phyloP scores from a whole-genome alignment of 1,140 invertebrate genomes.

The Apocrypta bakeri region DNA sequence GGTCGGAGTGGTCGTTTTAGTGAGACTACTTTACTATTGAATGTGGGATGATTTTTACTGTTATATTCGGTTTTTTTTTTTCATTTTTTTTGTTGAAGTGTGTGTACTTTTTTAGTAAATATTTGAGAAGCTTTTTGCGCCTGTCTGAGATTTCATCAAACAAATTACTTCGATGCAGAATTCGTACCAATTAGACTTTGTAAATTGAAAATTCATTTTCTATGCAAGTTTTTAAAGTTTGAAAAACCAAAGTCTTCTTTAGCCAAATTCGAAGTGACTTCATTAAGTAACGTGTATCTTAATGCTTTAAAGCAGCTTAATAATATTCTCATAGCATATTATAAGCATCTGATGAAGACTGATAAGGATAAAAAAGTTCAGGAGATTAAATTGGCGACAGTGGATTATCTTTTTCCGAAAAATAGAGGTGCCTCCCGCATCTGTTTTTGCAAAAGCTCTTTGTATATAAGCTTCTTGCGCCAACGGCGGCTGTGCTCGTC shows the following conservation, averaged over 20 bases:
- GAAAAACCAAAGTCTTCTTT: too few relatives aligned
- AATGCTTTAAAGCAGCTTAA: too few relatives aligned
- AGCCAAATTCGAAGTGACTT: too few relatives aligned
- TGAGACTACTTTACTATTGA: background rate
- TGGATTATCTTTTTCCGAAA: conserved; percentile 29
- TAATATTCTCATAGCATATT: too few relatives aligned
- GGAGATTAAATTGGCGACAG: conserved; percentile 17
- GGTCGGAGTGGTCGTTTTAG: background rate
- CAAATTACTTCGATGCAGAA: too few relatives aligned
- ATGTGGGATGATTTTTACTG: background rate
- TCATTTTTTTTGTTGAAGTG: background rate
- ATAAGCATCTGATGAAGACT: background rate
- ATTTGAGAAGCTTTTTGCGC: background rate
- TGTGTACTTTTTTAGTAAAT: background rate
- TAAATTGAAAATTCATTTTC: too few relatives aligned
- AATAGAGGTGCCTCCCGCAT: background rate
- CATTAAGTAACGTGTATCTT: too few relatives aligned
- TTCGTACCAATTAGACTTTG: too few relatives aligned
- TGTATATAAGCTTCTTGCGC: background rate
- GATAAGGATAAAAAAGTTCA: conserved; percentile 11
- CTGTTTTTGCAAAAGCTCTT: conserved; percentile 15
- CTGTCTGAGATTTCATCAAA: too few relatives aligned
- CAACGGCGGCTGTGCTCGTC: background rate
- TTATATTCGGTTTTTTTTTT: background rate
- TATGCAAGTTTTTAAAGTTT: too few relatives aligned